Conservation (phyloP, 2,797 vertebrate species). For the Sebastes goodei region DNA sequence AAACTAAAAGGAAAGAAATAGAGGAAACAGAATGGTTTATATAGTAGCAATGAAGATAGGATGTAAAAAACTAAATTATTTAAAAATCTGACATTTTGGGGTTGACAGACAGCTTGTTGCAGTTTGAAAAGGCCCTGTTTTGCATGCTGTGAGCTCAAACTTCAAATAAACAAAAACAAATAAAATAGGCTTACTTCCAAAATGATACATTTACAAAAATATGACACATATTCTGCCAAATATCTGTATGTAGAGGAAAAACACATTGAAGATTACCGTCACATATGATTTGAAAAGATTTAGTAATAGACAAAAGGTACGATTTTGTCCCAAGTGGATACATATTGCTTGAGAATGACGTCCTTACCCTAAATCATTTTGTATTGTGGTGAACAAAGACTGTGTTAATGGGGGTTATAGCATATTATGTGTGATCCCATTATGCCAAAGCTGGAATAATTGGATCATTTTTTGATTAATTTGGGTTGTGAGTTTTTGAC, state of each 20-base stretch:
- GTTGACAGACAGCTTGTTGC: neutral
- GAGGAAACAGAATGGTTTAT: neutral
- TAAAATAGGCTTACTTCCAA: neutral
- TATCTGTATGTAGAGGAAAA: neutral
- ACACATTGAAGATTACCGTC: neutral
- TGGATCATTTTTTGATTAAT: neutral
- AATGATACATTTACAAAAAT: neutral
- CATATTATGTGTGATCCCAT: neutral
- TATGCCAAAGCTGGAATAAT: neutral
- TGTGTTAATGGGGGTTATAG: neutral
- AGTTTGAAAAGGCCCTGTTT: neutral
- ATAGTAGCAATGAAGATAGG: neutral
- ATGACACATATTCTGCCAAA: neutral
- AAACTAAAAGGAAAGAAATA: neutral
- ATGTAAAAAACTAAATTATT: neutral
- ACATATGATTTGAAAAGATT: neutral
- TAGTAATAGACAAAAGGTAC: neutral
- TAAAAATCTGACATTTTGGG: neutral
- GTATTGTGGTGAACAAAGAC: neutral
- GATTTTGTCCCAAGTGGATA: neutral
- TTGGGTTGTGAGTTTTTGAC: neutral
- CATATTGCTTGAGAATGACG: neutral
- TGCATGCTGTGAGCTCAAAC: neutral
- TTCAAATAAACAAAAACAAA: neutral
- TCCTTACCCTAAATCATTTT: neutral